Conservation (phyloP, 1,140 invertebrate species). For the Bombus soroeensis region DNA sequence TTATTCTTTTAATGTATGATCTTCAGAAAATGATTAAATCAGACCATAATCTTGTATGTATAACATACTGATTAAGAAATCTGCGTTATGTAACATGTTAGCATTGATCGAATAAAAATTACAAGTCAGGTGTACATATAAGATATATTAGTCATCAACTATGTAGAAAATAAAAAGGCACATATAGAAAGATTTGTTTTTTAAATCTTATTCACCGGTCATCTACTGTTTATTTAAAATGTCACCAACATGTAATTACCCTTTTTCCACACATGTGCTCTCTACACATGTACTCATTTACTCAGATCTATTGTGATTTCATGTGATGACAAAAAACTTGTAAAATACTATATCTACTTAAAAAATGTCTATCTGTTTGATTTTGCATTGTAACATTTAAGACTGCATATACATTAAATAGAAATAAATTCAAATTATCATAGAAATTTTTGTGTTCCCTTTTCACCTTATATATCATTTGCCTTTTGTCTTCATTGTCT, state of each 20-base stretch:
- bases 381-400: conserved; percentile 74
- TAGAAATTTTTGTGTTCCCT: conserved; percentile 51
- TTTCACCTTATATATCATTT: conserved; percentile 57
- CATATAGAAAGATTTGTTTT: conserved; percentile 49
- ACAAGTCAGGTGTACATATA: conserved; percentile 36
- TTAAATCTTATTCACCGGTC: conserved; percentile 36
- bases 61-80: conserved; percentile 31
- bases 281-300: conserved; percentile 63
- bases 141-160: conserved; percentile 37
- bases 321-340: conserved; percentile 68
- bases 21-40: conserved; percentile 28
- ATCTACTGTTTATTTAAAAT: conserved; percentile 27
- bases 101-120: conserved; percentile 34
- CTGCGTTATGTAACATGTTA: conserved; percentile 14
- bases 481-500: conserved; percentile 56
- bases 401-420: conserved; percentile 66
- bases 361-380: conserved; percentile 71
- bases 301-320: conserved; percentile 64
- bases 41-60: conserved; percentile 9
- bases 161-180: conserved; percentile 52
- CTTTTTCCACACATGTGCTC: conserved; percentile 71
- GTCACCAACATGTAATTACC: conserved; percentile 64
- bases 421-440: conserved; percentile 60
- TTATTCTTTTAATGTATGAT: conserved; percentile 23
- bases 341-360: conserved; percentile 72